These are phyloP conservation scores for Bimastos eiseni DNA, from an alignment of 2,888 invertebrate genomes.

Conservation along the genomic window DNA sequence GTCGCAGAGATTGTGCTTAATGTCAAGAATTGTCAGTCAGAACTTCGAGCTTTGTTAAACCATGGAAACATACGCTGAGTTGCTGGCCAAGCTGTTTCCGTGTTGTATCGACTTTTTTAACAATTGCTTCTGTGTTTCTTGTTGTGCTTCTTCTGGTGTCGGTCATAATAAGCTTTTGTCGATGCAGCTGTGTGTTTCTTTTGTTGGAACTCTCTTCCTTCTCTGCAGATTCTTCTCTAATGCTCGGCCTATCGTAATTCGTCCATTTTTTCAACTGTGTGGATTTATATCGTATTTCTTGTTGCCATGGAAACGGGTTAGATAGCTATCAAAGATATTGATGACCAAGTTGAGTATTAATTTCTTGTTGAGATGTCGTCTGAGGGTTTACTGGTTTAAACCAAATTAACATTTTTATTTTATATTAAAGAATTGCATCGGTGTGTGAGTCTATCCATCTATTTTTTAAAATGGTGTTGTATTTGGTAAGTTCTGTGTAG, in stretches of 20 bases:
- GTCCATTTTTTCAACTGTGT: background rate
- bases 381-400: background rate
- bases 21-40: background rate
- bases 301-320: background rate
- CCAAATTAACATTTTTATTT: background rate
- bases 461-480: background rate
- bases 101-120: background rate
- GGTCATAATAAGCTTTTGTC: background rate
- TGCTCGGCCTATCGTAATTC: background rate
- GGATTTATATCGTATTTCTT: background rate
- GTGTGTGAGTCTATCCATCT: background rate
- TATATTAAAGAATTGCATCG: background rate
- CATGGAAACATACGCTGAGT: background rate
- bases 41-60: background rate
- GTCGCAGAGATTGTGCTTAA: background rate
- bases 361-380: background rate
- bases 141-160: background rate
- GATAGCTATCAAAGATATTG: background rate
- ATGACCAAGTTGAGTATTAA: background rate
- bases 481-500: background rate
- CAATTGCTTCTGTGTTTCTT: background rate
- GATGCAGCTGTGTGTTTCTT: background rate
- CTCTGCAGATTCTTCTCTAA: background rate
- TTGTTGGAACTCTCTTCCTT: background rate
- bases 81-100: background rate